Percentiles rank a stretch among this genome's conserved stretches.
Evolutionary conservation across 1,140 invertebrate genomes (phyloP).

Genomic region (Dendroctonus ponderosae): DNA sequence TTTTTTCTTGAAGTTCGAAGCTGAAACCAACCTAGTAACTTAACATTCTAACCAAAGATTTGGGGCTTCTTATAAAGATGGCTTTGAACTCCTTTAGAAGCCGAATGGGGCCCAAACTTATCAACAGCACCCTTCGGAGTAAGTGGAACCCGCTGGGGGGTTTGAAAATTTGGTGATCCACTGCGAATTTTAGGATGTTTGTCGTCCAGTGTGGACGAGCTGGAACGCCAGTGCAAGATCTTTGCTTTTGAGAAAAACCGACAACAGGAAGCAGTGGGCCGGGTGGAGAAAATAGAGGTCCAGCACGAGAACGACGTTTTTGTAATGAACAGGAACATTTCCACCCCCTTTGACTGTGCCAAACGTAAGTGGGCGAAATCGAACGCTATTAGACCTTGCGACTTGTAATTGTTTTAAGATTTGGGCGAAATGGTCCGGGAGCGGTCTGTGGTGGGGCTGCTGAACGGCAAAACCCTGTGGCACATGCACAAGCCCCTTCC

Average conservation of each 20-base stretch:
- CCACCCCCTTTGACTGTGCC: constrained; percentile 90
- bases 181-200: constrained; percentile 30
- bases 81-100: no score
- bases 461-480: constrained; percentile 78
- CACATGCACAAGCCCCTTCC: constrained; percentile 88
- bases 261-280: constrained; percentile 68
- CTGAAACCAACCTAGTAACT: no score
- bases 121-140: no score
- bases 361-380: constrained; percentile 65
- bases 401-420: constrained; percentile 59
- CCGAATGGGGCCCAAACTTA: no score
- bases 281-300: constrained; percentile 92
- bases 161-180: background rate
- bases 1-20: no score
- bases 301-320: constrained; percentile 73
- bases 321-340: constrained; percentile 89
- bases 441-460: constrained; percentile 73
- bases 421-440: constrained; percentile 69
- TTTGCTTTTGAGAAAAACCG: constrained; percentile 78
- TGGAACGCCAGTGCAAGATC: constrained; percentile 60
- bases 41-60: no score
- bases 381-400: background rate
- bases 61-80: no score
- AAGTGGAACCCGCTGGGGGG: no score
- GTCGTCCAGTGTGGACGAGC: constrained; percentile 59